Base-by-base conservation (phyloP, 2,888 invertebrate genomes). In the Pterobdella sp. region DNA sequence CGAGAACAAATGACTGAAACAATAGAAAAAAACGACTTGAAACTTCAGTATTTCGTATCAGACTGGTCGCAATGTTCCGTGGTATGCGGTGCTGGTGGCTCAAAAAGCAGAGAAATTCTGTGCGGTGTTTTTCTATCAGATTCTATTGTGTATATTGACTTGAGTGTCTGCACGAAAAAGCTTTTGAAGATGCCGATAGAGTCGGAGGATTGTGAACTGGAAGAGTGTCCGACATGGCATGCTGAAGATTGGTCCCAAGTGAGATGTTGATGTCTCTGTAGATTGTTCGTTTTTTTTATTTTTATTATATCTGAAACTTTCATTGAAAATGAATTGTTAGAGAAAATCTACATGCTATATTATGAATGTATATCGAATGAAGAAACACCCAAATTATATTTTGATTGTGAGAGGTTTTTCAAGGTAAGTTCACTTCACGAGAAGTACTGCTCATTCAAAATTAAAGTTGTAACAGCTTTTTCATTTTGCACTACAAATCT, bases 1-100 rank as follows among this genome's bases (percentile, higher is more conserved):
- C 60, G 60, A 4, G 26, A 56, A 56, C n/a, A 7, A 56, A 4
- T 56, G 4, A 3, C 7, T 26, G 4, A 22, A 7, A 4, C 26
- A 3, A 3, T 56, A 4, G n/a, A 22, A 3, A 56, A 7, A n/a
- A 4, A 56, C 4, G 7, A 3, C 4, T 26, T 56, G 60, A 7
- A 7, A 3, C 7, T 56, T 3, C 60, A 56, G 60, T 56, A 56
- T n/a, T 26, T 22, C 3, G 60, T 56, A 26, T 56, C 60, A 14
- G 60, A 56, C n/a, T 56, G 60, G 60, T 56, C 60, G 4, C n/a
- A 7, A 3, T 56, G 60, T n/a, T 56, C 60, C 4, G 60, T 56
- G n/a, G 26, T 22, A 4, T 56, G 60, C n/a, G 60, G 60, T 14
- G 60, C n/a, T 3, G 60, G 60, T 18, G 60, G 60, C 3, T 56